Conservation (phyloP, 2,888 invertebrate genomes). For the Eustalomyia histrio region DNA sequence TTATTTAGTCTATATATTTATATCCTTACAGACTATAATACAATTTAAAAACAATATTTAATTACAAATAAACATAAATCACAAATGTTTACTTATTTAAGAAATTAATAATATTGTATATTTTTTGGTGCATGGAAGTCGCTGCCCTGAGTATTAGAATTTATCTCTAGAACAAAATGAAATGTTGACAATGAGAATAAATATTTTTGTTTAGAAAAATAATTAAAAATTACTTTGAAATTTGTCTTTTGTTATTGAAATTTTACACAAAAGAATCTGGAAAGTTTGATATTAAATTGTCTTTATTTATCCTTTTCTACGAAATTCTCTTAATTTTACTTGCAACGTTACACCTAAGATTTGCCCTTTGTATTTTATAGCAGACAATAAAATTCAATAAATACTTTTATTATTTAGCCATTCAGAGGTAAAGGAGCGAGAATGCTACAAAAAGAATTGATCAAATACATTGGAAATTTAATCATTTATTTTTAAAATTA, state of each 20-base stretch:
- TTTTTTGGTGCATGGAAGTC: constrained; percentile 21
- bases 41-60: too few relatives aligned
- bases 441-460: not conserved
- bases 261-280: constrained; percentile 3
- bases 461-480: not conserved
- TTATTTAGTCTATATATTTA: too few relatives aligned
- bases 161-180: too few relatives aligned
- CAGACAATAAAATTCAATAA: not conserved
- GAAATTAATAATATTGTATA: too few relatives aligned
- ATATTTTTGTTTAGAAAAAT: constrained; percentile 43
- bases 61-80: too few relatives aligned
- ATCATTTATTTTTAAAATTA: not conserved
- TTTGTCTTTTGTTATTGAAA: not conserved
- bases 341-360: constrained; percentile 1
- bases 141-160: too few relatives aligned
- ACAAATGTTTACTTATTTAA: too few relatives aligned
- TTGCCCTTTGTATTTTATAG: not conserved
- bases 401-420: not conserved
- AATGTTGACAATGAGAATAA: constrained; percentile 26
- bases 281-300: not conserved
- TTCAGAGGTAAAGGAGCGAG: constrained; percentile 1
- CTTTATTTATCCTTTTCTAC: not conserved
- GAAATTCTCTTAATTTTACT: constrained; percentile 1
- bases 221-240: constrained; percentile 53
- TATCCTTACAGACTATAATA: too few relatives aligned